Percentiles rank a stretch among this genome's conserved stretches.
These are phyloP conservation scores for Diabrotica balteata DNA, from an alignment of 2,888 invertebrate genomes.

Conservation along the genomic window DNA sequence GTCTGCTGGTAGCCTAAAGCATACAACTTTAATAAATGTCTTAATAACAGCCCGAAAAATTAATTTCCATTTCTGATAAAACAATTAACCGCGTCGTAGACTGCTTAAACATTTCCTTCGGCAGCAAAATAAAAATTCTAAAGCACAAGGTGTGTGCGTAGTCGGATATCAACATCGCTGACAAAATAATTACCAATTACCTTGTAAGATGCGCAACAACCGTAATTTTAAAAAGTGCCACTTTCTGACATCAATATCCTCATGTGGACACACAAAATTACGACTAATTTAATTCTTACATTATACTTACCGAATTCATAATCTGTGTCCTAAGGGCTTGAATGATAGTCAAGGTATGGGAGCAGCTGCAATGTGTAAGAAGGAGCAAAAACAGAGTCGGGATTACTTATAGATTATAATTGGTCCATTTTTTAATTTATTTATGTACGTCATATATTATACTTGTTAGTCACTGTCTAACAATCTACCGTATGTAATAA, in stretches of 20 bases:
- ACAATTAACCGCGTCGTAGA: too few relatives aligned
- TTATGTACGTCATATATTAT: too few relatives aligned
- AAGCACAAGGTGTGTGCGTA: slow-evolving; percentile 6
- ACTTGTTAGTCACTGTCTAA: too few relatives aligned
- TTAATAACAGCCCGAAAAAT: too few relatives aligned
- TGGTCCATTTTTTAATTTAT: too few relatives aligned
- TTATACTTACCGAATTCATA: slow-evolving; percentile 30
- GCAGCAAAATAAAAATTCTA: slow-evolving; percentile 1
- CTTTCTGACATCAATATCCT: slow-evolving; percentile 24
- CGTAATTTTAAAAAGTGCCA: slow-evolving; percentile 18
- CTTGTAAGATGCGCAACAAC: slow-evolving; percentile 10
- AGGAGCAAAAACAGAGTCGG: too few relatives aligned
- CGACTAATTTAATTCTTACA: slow-evolving; percentile 22
- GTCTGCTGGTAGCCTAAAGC: too few relatives aligned
- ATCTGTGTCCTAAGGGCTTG: slow-evolving; percentile 20
- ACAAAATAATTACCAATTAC: slow-evolving; percentile 22
- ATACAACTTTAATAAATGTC: too few relatives aligned
- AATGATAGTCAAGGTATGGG: slow-evolving; percentile 2
- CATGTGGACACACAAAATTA: slow-evolving; percentile 29
- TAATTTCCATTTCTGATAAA: too few relatives aligned
- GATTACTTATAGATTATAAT: too few relatives aligned
- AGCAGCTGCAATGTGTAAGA: slow-evolving; percentile 12
- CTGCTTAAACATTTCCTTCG: too few relatives aligned
- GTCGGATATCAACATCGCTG: background rate
- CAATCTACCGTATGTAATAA: too few relatives aligned